These are phyloP conservation scores for Larimichthys crocea DNA, from an alignment of 2,113 vertebrate species.

Conservation along the genomic window DNA sequence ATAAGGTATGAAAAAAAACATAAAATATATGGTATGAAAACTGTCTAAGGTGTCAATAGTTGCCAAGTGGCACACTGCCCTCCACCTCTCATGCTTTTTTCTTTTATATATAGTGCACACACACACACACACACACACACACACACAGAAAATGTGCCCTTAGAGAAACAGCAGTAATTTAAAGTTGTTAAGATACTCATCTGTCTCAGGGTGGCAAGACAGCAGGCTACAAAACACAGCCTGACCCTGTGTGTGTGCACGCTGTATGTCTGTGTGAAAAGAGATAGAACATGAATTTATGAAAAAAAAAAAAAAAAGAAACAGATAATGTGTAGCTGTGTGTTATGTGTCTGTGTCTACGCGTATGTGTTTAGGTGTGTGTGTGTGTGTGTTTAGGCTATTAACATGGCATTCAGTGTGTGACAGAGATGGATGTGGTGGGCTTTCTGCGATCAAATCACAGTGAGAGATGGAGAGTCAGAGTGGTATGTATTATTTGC, in stretches of 20 bases:
- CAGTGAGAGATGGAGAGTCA: slow-evolving; percentile 30
- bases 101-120: slow-evolving; percentile 20
- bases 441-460: slow-evolving; percentile 61
- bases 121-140: slow-evolving; percentile 20
- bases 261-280: background rate
- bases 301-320: slow-evolving; percentile 28
- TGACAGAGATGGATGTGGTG: slow-evolving; percentile 77
- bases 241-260: slow-evolving; percentile 32
- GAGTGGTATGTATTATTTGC: slow-evolving; percentile 43
- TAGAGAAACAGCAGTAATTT: slow-evolving; percentile 54
- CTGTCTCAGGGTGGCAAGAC: slow-evolving; percentile 60
- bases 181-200: slow-evolving; percentile 71
- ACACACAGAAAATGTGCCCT: slow-evolving; percentile 9
- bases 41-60: background rate
- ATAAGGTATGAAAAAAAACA: background rate
- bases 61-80: background rate
- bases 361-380: background rate
- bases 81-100: background rate
- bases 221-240: slow-evolving; percentile 31
- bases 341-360: background rate
- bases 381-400: slow-evolving; percentile 34
- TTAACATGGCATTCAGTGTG: slow-evolving; percentile 63
- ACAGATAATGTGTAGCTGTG: slow-evolving; percentile 1
- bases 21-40: background rate
- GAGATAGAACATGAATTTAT: slow-evolving; percentile 22